A percentile compares a stretch with the other conserved stretches of the same genome.
Conservation (phyloP, 2,797 vertebrate genomes). For the Triplophysa yarkandensis region DNA sequence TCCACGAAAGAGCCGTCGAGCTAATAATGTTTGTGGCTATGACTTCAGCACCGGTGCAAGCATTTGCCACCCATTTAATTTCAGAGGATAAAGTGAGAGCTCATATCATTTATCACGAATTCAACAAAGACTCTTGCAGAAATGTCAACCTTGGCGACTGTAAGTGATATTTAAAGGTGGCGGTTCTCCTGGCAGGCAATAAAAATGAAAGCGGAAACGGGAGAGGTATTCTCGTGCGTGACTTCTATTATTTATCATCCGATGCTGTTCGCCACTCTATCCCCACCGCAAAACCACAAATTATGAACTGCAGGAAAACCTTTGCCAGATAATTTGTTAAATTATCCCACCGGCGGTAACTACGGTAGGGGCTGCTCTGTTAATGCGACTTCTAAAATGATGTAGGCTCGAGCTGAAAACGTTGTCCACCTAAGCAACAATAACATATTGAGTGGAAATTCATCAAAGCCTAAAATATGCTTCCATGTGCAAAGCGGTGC, state of each 20-base stretch:
- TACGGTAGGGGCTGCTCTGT: not conserved
- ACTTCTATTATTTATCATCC: constrained; percentile 43
- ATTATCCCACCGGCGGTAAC: constrained; percentile 46
- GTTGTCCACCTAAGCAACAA: constrained; percentile 21
- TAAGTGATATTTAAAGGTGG: constrained; percentile 47
- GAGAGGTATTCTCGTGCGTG: constrained; percentile 32
- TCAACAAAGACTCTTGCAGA: constrained; percentile 29
- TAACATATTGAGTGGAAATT: constrained; percentile 6
- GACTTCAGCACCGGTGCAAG: constrained; percentile 53
- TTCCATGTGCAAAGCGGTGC: not conserved
- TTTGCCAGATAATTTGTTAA: constrained; percentile 49
- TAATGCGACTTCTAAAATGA: constrained; percentile 35
- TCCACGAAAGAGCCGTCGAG: constrained; percentile 53
- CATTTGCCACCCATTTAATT: constrained; percentile 47
- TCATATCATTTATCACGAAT: constrained; percentile 33
- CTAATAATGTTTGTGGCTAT: constrained; percentile 66
- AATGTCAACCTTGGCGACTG: constrained; percentile 38
- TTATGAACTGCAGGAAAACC: constrained; percentile 48
- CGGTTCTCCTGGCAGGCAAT: constrained; percentile 29
- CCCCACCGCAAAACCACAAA: constrained; percentile 44
- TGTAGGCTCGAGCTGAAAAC: constrained; percentile 3
- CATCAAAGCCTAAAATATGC: constrained; percentile 17
- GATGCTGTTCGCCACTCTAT: not conserved
- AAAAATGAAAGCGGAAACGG: constrained; percentile 10
- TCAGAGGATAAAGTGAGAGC: constrained; percentile 55